Conservation (phyloP, 2,888 invertebrate species). For the Phyto melanocephala region DNA sequence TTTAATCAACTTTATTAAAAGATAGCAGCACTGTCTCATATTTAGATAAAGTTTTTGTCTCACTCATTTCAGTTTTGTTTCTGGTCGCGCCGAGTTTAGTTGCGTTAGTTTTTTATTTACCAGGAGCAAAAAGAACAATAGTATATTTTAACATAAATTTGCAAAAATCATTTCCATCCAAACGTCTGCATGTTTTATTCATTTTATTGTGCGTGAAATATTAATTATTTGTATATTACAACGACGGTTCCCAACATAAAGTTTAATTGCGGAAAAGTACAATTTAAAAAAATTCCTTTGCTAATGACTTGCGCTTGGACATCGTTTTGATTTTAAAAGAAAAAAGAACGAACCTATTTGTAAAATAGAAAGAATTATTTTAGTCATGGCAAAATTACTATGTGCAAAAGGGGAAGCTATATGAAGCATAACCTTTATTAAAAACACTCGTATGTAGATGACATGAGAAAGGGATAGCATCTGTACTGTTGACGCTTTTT, state of each 20-base stretch:
- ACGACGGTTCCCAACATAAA: background rate
- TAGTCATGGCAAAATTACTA: slow-evolving; percentile 16
- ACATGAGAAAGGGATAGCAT: slow-evolving; percentile 13
- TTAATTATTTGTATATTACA: background rate
- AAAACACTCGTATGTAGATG: background rate
- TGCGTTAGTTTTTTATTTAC: slow-evolving; percentile 34
- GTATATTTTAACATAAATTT: slow-evolving; percentile 14
- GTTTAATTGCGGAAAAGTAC: background rate
- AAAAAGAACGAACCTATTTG: slow-evolving; percentile 27
- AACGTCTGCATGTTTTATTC: slow-evolving; percentile 20
- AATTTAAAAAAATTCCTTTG: slow-evolving; percentile 1
- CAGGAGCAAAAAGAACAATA: background rate
- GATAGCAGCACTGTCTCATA: background rate
- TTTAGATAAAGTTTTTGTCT: background rate
- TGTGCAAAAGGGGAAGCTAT: slow-evolving; percentile 35
- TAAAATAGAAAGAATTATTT: background rate
- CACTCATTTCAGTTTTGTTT: slow-evolving; percentile 53
- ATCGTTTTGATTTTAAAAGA: slow-evolving; percentile 21
- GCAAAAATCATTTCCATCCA: background rate
- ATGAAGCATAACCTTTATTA: background rate
- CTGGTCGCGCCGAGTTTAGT: slow-evolving; percentile 55
- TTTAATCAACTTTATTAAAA: too few relatives aligned
- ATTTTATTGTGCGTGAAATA: slow-evolving; percentile 40
- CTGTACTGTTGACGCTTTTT: background rate
- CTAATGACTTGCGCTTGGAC: slow-evolving; percentile 59